Percentiles rank a stretch among this genome's conserved stretches.
phyloP scores from a whole-genome alignment of 2,888 invertebrate genomes.

The Actias luna region DNA sequence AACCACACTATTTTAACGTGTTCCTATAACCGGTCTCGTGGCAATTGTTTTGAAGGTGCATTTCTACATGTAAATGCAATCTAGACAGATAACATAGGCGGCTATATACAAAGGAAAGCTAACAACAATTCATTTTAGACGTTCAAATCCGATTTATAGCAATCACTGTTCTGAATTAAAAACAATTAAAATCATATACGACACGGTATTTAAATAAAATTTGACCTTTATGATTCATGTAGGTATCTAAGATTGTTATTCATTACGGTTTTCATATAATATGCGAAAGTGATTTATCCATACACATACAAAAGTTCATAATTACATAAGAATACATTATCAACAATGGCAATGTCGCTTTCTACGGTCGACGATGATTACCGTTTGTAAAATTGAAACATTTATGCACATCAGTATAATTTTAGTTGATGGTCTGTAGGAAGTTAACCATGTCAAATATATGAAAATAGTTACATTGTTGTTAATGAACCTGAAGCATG shows the following conservation, averaged over 20 bases:
- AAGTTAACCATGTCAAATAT: conserved; percentile 27
- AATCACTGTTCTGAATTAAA: neutral
- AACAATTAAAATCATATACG: neutral
- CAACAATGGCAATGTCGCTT: conserved; percentile 62
- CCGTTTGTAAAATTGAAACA: conserved; percentile 46
- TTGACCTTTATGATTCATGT: neutral
- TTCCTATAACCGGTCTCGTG: conserved; percentile 15
- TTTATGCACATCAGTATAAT: conserved; percentile 30
- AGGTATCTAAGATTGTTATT: neutral
- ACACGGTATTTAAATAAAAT: neutral
- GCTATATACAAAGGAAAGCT: neutral
- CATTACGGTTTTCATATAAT: neutral
- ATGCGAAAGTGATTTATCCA: conserved; percentile 21
- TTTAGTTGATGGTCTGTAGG: conserved; percentile 39
- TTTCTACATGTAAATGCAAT: conserved; percentile 3
- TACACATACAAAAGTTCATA: conserved; percentile 53
- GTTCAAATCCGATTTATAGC: neutral
- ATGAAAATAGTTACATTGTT: too few species aligned
- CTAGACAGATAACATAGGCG: conserved; percentile 1
- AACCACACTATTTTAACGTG: conserved; percentile 9
- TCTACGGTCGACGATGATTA: conserved; percentile 51
- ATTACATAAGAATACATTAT: conserved; percentile 64
- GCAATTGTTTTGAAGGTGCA: conserved; percentile 14
- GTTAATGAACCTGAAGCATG: too few species aligned
- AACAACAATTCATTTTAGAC: neutral